Evolutionary conservation across 1,140 invertebrate species (phyloP), one percentile per base, ranked within the genome.

Genomic region (Propsilocerus akamusi): DNA sequence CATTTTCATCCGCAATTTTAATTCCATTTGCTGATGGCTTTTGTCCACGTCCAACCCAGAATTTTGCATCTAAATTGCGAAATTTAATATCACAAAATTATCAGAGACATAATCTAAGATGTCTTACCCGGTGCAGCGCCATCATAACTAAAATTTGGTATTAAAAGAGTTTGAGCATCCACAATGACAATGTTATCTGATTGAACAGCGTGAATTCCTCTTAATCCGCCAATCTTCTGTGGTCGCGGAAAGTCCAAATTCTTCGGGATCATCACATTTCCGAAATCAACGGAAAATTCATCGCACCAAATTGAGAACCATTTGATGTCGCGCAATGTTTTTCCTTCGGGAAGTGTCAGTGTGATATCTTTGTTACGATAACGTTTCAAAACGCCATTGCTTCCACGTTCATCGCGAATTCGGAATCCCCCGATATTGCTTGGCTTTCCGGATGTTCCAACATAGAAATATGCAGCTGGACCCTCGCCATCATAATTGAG

Each of bases 221-320:
- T 73, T 32, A 93, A 66, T 1, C 76, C 68, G 1, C 69, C 77
- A 49, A 93, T 71, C 63, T 86, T 86, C 56, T 85, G 83, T 0
- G 88, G 87, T 55, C 78, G 74, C 1, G 87, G 86, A 59, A 77
- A 88, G 60, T 90, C 84, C 58, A 90, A 72, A 53, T 73, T 75
- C 51, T 72, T 72, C 0, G 85, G 80, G 54, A 93, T 85, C 56
- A 74, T 76, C 20, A 93, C 78, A 55, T 91, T 84, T 11, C 86
- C 89, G 58, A 94, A 93, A 67, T 91, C 89, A 59, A 92, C 88
- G 25, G 83, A 71, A 58, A 81, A 92, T 60, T 88, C 86, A 57
- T 91, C 81, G 62, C 89, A 93, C 83, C 85, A 94, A 1, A 94
- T 77, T 12, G 83, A 81, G 60, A 94, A 83, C 82, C 87, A 92